Percentiles rank a stretch among this genome's conserved stretches.
phyloP scores from a whole-genome alignment of 2,113 vertebrate genomes.

The Chascanopsetta lugubris region DNA sequence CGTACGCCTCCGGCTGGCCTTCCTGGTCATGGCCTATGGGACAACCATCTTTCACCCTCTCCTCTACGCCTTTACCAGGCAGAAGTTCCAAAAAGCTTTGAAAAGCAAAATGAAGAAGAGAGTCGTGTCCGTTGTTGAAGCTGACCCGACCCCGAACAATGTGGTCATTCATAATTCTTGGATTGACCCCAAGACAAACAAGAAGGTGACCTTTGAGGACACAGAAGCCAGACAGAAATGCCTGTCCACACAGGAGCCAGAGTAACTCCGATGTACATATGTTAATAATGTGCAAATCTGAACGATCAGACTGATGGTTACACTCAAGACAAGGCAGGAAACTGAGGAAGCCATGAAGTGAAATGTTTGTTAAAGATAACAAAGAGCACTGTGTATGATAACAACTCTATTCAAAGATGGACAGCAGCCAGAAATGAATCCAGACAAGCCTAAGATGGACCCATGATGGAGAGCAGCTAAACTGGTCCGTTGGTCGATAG shows the following conservation, averaged over 20 bases:
- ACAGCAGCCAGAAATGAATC: not conserved
- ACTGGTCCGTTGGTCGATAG: too few relatives aligned
- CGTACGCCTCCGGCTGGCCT: conserved; percentile 90
- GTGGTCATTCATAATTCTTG: conserved; percentile 94
- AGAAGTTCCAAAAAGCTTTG: conserved; percentile 97
- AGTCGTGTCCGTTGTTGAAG: conserved; percentile 94
- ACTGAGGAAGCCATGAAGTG: not conserved
- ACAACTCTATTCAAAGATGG: not conserved
- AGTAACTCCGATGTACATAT: conserved; percentile 47
- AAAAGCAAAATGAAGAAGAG: conserved; percentile 98
- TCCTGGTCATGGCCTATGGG: conserved; percentile 96
- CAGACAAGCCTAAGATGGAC: too few relatives aligned
- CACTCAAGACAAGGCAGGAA: not conserved
- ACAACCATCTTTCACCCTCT: conserved; percentile 97
- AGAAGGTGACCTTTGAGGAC: conserved; percentile 90
- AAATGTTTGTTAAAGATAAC: too few relatives aligned
- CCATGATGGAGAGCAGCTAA: too few relatives aligned
- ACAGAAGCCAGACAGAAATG: conserved; percentile 90
- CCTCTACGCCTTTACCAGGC: conserved; percentile 94
- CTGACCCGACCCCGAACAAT: conserved; percentile 91
- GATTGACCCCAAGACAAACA: conserved; percentile 93
- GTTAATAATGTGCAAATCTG: conserved; percentile 11
- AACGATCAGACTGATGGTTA: not conserved
- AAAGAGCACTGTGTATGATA: not conserved
- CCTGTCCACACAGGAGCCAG: conserved; percentile 83